Evolutionary conservation across 23 tunicate genomes (phyloP).

Genomic region (Oikopleura albicans): DNA sequence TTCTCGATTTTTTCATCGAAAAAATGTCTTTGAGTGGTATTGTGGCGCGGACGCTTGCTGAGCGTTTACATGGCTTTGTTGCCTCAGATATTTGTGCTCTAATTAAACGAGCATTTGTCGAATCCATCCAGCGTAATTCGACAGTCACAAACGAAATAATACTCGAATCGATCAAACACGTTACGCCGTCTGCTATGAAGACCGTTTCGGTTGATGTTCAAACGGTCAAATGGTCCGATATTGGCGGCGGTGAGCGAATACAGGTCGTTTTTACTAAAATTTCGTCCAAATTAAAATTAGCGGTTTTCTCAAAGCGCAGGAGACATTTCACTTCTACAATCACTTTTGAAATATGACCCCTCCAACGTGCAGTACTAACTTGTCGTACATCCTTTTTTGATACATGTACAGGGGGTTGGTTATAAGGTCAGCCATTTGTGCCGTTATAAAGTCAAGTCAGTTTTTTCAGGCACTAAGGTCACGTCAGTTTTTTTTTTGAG

Average conservation of each 20-base stretch:
- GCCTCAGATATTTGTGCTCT: neutral
- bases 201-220: neutral
- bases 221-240: neutral
- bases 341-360: too few species aligned
- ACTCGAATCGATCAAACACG: conserved; percentile 31
- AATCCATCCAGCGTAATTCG: neutral
- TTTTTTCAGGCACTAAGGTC: too few species aligned
- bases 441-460: too few species aligned
- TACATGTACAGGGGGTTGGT: too few species aligned
- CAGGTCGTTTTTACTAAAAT: too few species aligned
- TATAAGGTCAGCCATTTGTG: too few species aligned
- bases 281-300: too few species aligned
- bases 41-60: neutral
- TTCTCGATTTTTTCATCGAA: neutral
- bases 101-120: neutral
- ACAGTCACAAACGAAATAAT: neutral
- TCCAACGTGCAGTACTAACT: too few species aligned
- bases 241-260: neutral
- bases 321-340: too few species aligned
- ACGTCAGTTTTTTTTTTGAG: too few species aligned
- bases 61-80: neutral
- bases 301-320: too few species aligned
- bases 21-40: neutral
- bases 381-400: too few species aligned
- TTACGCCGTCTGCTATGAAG: conserved; percentile 65